Evolutionary conservation across 2,113 vertebrate genomes (phyloP), one percentile per base, ranked within the genome.

Genomic region (Nanorana parkeri): DNA sequence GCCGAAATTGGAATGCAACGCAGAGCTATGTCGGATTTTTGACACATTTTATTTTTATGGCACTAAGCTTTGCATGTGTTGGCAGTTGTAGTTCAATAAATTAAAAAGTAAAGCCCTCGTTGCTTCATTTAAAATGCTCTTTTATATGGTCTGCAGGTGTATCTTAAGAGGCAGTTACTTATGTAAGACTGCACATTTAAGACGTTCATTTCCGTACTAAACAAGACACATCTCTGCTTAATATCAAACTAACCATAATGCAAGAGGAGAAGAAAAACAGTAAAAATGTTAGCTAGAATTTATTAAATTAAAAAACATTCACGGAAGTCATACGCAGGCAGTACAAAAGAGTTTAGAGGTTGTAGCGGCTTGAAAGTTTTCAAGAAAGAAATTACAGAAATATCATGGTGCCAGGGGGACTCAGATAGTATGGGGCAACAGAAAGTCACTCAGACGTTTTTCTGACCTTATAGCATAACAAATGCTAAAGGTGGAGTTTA

Each of bases 31-130:
- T 36, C 20, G 56, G 78, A 69, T 80, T 69, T 75, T 60, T 80
- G 78, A 80, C 78, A 80, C 69, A 69, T 80, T 69, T 80, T 61
- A 80, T 61, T 80, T 67, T 69, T 80, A 80, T 61, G 21, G 54
- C 55, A 68, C 21, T n/a, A 60, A 51, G 66, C 77, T 79, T 58
- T 51, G 77, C 78, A 80, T 80, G 65, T 80, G 29, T 71, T 69
- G 66, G 29, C 64, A 52, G 52, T 78, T 78, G 77, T 69, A 69
- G 78, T 69, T 80, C 78, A 80, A 80, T 80, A 69, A 52, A 16
- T 58, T 78, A 69, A 80, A 80, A 80, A 69, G 28, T 61, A 69
- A 80, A 80, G 66, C n/a, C 32, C 3, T 29, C 4, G 21, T 32
- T 47, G 32, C 54, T 71, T 80, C 66, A 69, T 58, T 55, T 69